Conservation (phyloP, 2,888 invertebrate genomes). For the Cheilosia grossa region DNA sequence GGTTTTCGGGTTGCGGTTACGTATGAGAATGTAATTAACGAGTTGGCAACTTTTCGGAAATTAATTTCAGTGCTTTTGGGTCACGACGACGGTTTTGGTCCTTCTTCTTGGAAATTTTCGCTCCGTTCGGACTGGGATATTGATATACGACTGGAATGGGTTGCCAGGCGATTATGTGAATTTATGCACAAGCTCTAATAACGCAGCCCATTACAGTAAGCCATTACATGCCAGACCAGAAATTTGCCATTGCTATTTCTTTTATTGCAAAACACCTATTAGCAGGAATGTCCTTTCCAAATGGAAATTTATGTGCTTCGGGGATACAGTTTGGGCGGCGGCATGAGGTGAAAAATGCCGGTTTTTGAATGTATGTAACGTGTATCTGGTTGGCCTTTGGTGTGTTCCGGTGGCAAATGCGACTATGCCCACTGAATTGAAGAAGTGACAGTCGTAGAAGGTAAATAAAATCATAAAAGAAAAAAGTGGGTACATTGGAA, state of each 20-base stretch:
- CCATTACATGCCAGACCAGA: not conserved
- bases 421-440: too few species aligned
- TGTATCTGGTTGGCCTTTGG: not conserved
- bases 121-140: not conserved
- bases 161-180: conserved; percentile 1
- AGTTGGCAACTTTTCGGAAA: conserved; percentile 16
- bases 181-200: conserved; percentile 2
- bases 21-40: conserved; percentile 40
- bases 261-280: conserved; percentile 9
- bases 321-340: not conserved
- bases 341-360: not conserved
- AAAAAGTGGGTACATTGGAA: too few species aligned
- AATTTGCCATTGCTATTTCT: not conserved
- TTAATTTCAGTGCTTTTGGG: not conserved
- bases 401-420: too few species aligned
- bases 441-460: too few species aligned
- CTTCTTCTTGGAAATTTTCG: not conserved
- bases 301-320: not conserved
- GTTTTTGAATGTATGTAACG: not conserved
- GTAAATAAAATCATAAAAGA: too few species aligned
- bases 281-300: conserved; percentile 3
- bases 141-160: conserved; percentile 1
- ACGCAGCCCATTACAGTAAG: not conserved
- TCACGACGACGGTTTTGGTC: not conserved
- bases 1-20: not conserved